Evolutionary conservation across 2,888 invertebrate genomes (phyloP).

Genomic region (Xestobium rufovillosum): DNA sequence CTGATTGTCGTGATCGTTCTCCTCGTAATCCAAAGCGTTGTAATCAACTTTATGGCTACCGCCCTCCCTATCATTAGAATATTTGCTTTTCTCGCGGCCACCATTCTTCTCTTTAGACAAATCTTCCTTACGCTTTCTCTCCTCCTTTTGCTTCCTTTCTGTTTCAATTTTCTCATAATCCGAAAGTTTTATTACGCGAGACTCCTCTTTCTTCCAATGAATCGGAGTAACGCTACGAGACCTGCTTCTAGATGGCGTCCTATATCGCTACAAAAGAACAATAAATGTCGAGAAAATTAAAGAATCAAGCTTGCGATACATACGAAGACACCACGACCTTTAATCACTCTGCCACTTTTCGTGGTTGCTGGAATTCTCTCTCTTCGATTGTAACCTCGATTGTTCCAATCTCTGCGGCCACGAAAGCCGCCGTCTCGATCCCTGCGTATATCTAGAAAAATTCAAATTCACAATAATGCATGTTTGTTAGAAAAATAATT

Average conservation of each 20-base stretch:
- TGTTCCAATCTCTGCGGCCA: conserved; percentile 40
- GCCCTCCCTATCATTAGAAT: conserved; percentile 9
- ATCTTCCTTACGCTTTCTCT: conserved; percentile 42
- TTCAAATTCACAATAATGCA: no score
- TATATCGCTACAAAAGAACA: conserved; percentile 59
- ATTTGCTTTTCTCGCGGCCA: conserved; percentile 12
- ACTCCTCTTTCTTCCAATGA: conserved; percentile 88
- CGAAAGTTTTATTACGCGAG: conserved; percentile 72
- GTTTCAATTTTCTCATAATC: conserved; percentile 70
- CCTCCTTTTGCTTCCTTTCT: conserved; percentile 55
- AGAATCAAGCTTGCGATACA: conserved; percentile 49
- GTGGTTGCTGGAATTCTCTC: conserved; percentile 46
- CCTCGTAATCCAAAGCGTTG: conserved; percentile 67
- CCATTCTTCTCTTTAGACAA: conserved; percentile 25
- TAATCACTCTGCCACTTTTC: conserved; percentile 77
- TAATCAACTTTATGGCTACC: conserved; percentile 48
- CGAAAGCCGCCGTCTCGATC: conserved; percentile 28
- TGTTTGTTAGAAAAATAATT: no score
- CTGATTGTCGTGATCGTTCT: conserved; percentile 44
- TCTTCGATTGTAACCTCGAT: conserved; percentile 32
- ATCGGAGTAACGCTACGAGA: conserved; percentile 87
- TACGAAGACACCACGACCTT: conserved; percentile 88
- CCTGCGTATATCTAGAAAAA: conserved; percentile 26
- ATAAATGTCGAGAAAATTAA: conserved; percentile 10
- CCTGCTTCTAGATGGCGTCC: conserved; percentile 77